These are phyloP conservation scores for Illadopsis cleaveri DNA, from an alignment of 2,113 vertebrate species.

Conservation along the genomic window DNA sequence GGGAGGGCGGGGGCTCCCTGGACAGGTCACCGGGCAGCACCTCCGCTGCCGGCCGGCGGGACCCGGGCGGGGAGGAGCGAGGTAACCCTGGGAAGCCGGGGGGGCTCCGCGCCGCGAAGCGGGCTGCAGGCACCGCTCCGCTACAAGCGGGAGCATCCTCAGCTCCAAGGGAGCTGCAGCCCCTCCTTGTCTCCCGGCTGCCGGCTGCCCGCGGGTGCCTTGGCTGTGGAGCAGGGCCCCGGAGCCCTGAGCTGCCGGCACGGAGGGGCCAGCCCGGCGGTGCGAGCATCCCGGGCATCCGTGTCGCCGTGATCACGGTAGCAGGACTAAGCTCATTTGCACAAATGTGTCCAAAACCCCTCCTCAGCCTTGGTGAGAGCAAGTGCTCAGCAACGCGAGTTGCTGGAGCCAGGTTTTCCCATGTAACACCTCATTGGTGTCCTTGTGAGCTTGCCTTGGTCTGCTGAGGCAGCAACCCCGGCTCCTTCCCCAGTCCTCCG, in stretches of 20 bases:
- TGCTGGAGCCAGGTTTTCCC: not conserved
- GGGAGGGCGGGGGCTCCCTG: not conserved
- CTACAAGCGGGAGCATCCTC: not conserved
- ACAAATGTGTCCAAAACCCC: not conserved
- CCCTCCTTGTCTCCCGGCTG: not conserved
- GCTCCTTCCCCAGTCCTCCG: not conserved
- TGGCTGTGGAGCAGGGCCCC: not conserved
- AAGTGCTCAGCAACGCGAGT: not conserved
- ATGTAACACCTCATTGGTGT: rapidly evolving
- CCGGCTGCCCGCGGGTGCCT: not conserved
- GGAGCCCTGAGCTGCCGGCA: not conserved
- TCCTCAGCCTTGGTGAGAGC: not conserved
- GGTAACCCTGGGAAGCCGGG: not conserved
- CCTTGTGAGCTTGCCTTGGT: not conserved
- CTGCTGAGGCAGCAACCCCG: not conserved
- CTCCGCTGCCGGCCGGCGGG: not conserved
- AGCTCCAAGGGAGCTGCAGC: not conserved
- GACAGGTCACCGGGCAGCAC: not conserved
- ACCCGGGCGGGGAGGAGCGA: no score
- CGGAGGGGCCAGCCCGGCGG: not conserved
- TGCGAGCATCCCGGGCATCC: not conserved
- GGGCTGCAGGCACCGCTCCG: not conserved
- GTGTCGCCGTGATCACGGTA: rapidly evolving
- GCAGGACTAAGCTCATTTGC: not conserved
- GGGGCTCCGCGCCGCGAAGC: not conserved